phyloP scores from a whole-genome alignment of 2,888 invertebrate species.

The Teleogryllus oceanicus region DNA sequence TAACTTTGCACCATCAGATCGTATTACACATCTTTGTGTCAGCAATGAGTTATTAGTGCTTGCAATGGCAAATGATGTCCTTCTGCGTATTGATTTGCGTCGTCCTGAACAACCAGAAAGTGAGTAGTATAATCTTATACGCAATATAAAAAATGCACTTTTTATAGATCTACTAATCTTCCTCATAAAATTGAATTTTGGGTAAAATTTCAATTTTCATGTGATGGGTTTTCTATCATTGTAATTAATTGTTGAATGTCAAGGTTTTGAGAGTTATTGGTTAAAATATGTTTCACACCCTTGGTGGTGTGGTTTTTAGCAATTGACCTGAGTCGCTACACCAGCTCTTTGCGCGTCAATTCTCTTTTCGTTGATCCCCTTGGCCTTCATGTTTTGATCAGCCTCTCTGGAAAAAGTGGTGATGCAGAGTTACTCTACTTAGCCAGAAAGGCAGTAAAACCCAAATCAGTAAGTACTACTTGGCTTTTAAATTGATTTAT shows the following conservation, averaged over 20 bases:
- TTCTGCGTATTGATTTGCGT: slow-evolving; percentile 77
- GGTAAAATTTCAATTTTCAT: no score
- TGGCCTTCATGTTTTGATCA: slow-evolving; percentile 78
- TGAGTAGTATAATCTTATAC: slow-evolving; percentile 44
- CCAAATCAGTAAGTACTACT: slow-evolving; percentile 55
- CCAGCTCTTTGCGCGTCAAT: slow-evolving; percentile 58
- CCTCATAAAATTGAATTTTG: neutral
- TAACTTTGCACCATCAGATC: slow-evolving; percentile 72
- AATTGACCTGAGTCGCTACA: slow-evolving; percentile 66
- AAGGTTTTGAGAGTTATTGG: neutral
- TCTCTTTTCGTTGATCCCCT: slow-evolving; percentile 79
- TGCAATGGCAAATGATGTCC: slow-evolving; percentile 75
- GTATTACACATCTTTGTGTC: slow-evolving; percentile 75
- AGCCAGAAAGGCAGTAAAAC: slow-evolving; percentile 69
- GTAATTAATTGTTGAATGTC: neutral
- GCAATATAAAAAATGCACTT: neutral
- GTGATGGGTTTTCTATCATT: no score
- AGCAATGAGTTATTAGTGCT: slow-evolving; percentile 79
- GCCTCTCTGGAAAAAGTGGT: slow-evolving; percentile 55
- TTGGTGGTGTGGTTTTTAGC: slow-evolving; percentile 51
- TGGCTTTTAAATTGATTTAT: no score
- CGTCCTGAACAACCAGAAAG: slow-evolving; percentile 76
- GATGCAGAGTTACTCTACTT: slow-evolving; percentile 71
- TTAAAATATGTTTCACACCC: neutral
- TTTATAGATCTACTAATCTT: neutral